Percentiles rank a stretch among this genome's conserved stretches.
Conservation (phyloP, 2,888 invertebrate genomes). For the Meta bourneti region DNA sequence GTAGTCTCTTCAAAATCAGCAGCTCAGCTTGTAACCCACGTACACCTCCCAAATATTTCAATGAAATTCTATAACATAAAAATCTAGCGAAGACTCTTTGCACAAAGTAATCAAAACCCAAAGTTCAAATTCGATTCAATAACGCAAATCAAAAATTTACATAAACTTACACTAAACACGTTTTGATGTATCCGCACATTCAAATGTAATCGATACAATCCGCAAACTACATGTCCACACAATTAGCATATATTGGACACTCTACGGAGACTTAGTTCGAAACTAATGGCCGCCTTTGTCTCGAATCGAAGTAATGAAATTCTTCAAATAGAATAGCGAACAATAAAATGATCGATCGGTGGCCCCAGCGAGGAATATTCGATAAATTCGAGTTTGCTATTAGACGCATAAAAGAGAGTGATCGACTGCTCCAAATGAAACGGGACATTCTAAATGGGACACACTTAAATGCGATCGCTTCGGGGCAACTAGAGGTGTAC, state of each 20-base stretch:
- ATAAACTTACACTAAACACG: too few species aligned
- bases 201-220: neutral
- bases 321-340: neutral
- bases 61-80: too few species aligned
- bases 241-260: conserved; percentile 1
- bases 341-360: conserved; percentile 1
- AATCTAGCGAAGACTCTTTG: too few species aligned
- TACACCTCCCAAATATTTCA: too few species aligned
- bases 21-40: too few species aligned
- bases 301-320: conserved; percentile 17
- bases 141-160: too few species aligned
- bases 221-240: neutral
- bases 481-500: neutral
- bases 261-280: neutral
- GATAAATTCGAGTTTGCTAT: conserved; percentile 15
- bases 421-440: conserved; percentile 23
- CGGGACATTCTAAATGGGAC: conserved; percentile 23
- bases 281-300: conserved; percentile 5
- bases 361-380: conserved; percentile 7
- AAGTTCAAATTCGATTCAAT: too few species aligned
- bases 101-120: too few species aligned
- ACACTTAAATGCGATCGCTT: conserved; percentile 9
- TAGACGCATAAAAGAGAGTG: neutral
- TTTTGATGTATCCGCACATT: neutral
- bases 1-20: too few species aligned